These are phyloP conservation scores for Pampusana beccarii DNA, from an alignment of 2,113 vertebrate species.

Conservation along the genomic window DNA sequence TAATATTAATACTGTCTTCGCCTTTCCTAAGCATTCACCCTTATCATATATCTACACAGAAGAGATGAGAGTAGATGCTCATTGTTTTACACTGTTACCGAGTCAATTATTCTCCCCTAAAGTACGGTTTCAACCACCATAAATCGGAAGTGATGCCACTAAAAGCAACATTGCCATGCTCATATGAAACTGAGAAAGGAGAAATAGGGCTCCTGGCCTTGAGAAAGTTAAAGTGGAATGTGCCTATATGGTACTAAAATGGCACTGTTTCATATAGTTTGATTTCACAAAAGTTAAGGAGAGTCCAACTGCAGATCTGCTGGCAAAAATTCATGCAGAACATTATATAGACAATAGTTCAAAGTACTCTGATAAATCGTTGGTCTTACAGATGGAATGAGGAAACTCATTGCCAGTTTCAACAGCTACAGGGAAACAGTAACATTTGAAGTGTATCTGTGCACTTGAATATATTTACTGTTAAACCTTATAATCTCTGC, in stretches of 20 bases:
- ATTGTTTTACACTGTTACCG: conserved; percentile 13
- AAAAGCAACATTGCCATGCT: neutral
- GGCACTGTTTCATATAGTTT: neutral
- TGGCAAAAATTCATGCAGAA: neutral
- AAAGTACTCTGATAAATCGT: neutral
- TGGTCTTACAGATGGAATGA: neutral
- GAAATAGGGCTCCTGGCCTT: neutral
- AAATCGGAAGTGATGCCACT: conserved; percentile 5
- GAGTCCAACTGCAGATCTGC: neutral
- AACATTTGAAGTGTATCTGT: neutral
- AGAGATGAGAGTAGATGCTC: neutral
- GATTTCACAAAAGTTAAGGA: neutral
- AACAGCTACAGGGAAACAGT: neutral
- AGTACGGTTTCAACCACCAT: neutral
- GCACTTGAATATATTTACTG: neutral
- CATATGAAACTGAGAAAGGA: neutral
- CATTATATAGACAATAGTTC: neutral
- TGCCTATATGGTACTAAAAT: neutral
- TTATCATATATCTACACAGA: neutral
- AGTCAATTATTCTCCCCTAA: conserved; percentile 10
- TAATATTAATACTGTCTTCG: conserved; percentile 25
- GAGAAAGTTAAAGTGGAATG: neutral
- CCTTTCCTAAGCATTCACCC: neutral
- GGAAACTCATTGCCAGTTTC: neutral
- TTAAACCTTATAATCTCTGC: neutral